Base-by-base conservation (phyloP, 2,888 invertebrate genomes). In the Sepioteuthis lessoniana region DNA sequence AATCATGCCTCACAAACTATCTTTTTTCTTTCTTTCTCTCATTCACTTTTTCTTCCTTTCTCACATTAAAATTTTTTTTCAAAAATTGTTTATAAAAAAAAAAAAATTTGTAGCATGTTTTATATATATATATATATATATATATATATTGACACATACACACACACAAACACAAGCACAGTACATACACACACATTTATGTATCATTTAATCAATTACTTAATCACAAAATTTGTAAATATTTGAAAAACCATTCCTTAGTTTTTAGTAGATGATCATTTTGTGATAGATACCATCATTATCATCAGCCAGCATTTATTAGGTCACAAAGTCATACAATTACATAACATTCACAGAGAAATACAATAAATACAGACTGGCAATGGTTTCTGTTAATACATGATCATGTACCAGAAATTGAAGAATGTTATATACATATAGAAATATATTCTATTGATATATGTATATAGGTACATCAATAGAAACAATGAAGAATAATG, bases 401-500 rank as follows among this genome's bases (percentile, higher is more conserved):
- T n/a, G n/a, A 76, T n/a, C 76, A n/a, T 35, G 16, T n/a, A 76
- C 76, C 76, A 76, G 76, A 76, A 76, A 76, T n/a, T 76, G 76
- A 76, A 76, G 76, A 76, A n/a, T n/a, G n/a, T 76, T 76, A 76
- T 76, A 76, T 76, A 76, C 16, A 76, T 76, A 76, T 76, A 55
- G 55, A 55, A 55, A 55, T 55, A 76, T 76, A 76, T 76, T 76
- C n/a, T 35, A 76, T 76, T 35, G 76, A n/a, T 76, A 76, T 76
- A 76, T n/a, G n/a, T 76, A 76, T 76, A 76, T 76, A 35, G n/a
- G 0, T n/a, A 76, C n/a, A 76, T 76, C 76, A 76, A 76, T n/a
- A 76, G 76, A 76, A 35, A 76, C 76, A 76, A 76, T 76, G 76
- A 76, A 76, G n/a, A 76, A 76, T 76, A 76, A 76, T n/a, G n/a